Percentiles rank a stretch among this genome's conserved stretches.
Conservation (phyloP, 2,113 vertebrate species). For the Piprites chloris region DNA sequence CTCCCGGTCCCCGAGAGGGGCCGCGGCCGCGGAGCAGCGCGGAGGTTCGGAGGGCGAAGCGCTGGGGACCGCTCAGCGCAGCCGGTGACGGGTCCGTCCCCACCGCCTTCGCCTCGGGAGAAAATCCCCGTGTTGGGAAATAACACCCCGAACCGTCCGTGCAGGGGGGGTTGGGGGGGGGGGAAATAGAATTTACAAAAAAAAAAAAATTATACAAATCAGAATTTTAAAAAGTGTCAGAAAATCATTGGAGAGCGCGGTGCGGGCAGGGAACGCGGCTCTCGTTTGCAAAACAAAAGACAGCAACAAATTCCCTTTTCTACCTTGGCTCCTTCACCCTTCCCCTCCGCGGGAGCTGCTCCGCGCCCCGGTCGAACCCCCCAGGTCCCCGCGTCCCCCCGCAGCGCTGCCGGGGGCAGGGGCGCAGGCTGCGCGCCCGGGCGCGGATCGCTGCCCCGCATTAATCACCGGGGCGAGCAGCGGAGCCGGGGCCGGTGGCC, state of each 20-base stretch:
- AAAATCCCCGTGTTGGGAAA: not conserved
- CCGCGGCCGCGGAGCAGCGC: not conserved
- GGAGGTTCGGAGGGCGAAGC: not conserved
- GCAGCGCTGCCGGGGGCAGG: not conserved
- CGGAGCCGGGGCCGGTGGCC: constrained; percentile 78
- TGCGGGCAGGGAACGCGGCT: not conserved
- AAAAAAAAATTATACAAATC: not conserved
- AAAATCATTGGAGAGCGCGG: not conserved
- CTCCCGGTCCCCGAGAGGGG: not conserved
- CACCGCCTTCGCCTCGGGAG: rapidly evolving
- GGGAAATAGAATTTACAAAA: not conserved
- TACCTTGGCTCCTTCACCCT: not conserved
- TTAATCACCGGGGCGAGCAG: constrained; percentile 82
- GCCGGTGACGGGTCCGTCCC: not conserved
- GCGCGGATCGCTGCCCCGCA: constrained; percentile 79
- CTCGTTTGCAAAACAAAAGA: not conserved
- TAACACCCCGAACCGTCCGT: not conserved
- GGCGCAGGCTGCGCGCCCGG: constrained; percentile 33
- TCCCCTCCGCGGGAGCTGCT: not conserved
- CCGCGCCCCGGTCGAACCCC: not conserved
- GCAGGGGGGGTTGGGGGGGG: rapidly evolving
- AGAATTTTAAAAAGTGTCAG: not conserved
- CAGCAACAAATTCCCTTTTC: not conserved
- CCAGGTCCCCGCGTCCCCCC: not conserved
- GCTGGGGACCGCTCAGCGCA: not conserved